phyloP scores from a whole-genome alignment of 2,888 invertebrate genomes.

The Isotomurus palustris region DNA sequence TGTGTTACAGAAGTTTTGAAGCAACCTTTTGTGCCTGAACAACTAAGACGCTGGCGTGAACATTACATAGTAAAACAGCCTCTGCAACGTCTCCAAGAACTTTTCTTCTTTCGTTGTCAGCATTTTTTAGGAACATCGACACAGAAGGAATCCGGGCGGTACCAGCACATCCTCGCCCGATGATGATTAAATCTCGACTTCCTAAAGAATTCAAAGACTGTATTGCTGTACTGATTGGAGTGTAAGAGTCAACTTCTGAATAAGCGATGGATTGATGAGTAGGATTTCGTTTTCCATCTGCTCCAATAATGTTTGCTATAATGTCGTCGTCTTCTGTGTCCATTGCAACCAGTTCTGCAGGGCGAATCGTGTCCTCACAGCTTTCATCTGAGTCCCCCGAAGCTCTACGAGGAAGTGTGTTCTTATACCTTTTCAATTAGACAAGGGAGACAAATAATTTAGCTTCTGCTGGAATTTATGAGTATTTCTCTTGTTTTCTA shows the following conservation, averaged over 20 bases:
- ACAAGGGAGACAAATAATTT: too few relatives aligned
- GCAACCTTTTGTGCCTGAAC: conserved; percentile 11
- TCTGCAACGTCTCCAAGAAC: conserved; percentile 34
- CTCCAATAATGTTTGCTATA: conserved; percentile 6
- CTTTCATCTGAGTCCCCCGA: not conserved
- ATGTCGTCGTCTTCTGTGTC: conserved; percentile 17
- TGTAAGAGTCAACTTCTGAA: conserved; percentile 22
- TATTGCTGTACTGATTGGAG: conserved; percentile 21
- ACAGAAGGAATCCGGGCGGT: conserved; percentile 8
- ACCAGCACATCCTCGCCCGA: conserved; percentile 25
- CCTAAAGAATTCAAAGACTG: conserved; percentile 16
- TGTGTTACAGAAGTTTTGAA: too few relatives aligned
- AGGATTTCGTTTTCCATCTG: not conserved
- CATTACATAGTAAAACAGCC: conserved; percentile 13
- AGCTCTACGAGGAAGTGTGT: not conserved
- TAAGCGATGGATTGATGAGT: too few relatives aligned
- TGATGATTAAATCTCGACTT: conserved; percentile 23
- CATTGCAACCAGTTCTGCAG: conserved; percentile 2
- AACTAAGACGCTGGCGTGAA: conserved; percentile 22
- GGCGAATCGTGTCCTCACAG: conserved; percentile 7
- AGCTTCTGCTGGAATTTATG: too few relatives aligned
- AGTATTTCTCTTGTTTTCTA: too few relatives aligned
- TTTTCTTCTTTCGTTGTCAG: conserved; percentile 22
- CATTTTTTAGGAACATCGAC: conserved; percentile 15
- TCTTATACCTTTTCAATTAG: not conserved